Evolutionary conservation across 1,140 invertebrate genomes (phyloP).

Genomic region (Achatina immaculata): DNA sequence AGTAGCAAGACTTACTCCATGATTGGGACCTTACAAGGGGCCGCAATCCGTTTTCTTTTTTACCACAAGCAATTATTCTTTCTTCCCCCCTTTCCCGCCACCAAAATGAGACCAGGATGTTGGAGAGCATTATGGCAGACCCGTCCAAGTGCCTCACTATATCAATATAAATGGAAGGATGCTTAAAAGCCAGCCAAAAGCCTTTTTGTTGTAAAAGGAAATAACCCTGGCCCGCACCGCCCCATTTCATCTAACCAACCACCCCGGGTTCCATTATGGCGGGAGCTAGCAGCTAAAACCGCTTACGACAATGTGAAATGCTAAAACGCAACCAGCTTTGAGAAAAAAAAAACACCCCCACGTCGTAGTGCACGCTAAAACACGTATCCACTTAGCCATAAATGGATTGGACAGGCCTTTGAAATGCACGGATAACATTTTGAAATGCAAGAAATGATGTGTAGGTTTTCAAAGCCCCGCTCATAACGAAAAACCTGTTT

Average conservation of each 20-base stretch:
- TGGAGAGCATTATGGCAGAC: neutral
- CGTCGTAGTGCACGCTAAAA: neutral
- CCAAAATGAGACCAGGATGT: neutral
- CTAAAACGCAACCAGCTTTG: neutral
- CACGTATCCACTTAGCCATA: constrained; percentile 1
- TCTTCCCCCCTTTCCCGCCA: neutral
- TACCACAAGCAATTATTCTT: neutral
- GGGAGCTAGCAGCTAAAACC: neutral
- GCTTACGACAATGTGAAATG: neutral
- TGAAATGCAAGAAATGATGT: neutral
- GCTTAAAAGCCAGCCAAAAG: constrained; percentile 26
- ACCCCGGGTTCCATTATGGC: neutral
- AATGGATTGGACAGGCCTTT: constrained; percentile 11
- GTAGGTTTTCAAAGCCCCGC: neutral
- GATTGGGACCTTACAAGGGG: no score
- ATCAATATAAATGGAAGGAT: constrained; percentile 10
- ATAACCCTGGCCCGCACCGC: neutral
- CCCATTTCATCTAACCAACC: no score
- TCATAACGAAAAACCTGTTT: neutral
- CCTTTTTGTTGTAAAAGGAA: constrained; percentile 27
- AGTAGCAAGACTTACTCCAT: no score
- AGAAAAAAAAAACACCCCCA: neutral
- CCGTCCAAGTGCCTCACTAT: neutral
- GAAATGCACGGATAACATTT: constrained; percentile 8
- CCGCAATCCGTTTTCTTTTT: no score